A percentile compares a stretch with the other conserved stretches of the same genome.
Conservation (phyloP, 2,113 vertebrate species). For the Labeo rohita region DNA sequence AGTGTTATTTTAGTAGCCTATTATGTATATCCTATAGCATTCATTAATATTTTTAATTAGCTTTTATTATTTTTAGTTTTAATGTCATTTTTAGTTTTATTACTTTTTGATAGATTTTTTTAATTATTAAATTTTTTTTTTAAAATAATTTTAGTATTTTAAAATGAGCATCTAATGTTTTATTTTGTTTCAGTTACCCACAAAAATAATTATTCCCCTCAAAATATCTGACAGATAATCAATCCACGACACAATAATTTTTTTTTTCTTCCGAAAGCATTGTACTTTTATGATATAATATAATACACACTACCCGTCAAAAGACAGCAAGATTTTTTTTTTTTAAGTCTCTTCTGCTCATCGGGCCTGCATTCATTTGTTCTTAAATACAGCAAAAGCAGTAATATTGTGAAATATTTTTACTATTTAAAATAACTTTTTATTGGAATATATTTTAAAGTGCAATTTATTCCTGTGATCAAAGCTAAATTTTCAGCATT, state of each 20-base stretch:
- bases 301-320: no score
- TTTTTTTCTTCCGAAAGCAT: no score
- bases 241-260: not conserved
- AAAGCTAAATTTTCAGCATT: no score
- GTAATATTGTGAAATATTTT: no score
- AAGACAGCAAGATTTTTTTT: no score
- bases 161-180: not conserved
- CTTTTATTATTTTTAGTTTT: not conserved
- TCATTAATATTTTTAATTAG: not conserved
- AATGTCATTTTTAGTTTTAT: not conserved
- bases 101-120: not conserved
- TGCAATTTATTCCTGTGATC: no score
- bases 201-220: not conserved
- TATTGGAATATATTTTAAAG: no score
- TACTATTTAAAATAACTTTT: no score
- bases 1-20: not conserved
- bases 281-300: no score
- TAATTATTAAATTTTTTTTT: not conserved
- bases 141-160: not conserved
- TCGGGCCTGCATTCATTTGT: no score
- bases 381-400: no score
- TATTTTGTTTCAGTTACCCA: not conserved
- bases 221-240: not conserved
- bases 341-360: no score
- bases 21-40: not conserved